These are phyloP conservation scores for Megaceryle maxima DNA, from an alignment of 2,113 vertebrate genomes.

Conservation along the genomic window DNA sequence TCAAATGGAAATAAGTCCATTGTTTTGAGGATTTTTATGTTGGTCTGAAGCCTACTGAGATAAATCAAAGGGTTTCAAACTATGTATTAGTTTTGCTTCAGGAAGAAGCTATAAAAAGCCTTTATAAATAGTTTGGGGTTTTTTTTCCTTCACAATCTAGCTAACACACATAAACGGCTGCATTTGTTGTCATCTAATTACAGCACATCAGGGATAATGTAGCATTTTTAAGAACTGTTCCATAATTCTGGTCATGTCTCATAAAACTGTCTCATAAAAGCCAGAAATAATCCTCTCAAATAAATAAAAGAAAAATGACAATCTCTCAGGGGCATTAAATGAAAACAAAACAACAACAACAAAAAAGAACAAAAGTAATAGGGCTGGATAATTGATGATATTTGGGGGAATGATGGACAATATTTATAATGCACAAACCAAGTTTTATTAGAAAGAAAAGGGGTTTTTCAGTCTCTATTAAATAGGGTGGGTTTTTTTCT, in stretches of 20 bases:
- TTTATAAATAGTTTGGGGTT: not conserved
- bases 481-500: not conserved
- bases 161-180: not conserved
- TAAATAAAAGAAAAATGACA: not conserved
- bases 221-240: not conserved
- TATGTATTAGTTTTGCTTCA: not conserved
- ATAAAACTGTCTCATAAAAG: not conserved
- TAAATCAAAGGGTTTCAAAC: not conserved
- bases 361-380: not conserved
- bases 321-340: not conserved
- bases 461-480: not conserved
- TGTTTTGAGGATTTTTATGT: not conserved
- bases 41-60: not conserved
- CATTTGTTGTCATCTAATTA: slow-evolving; percentile 30
- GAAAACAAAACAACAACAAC: not conserved
- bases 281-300: slow-evolving; percentile 16
- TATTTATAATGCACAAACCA: accelerated
- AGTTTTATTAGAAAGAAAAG: not conserved
- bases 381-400: not conserved
- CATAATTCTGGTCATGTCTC: not conserved
- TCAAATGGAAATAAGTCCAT: not conserved
- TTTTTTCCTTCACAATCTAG: not conserved
- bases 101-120: not conserved
- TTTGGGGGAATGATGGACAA: not conserved
- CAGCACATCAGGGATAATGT: not conserved